These are phyloP conservation scores for Bungarus multicinctus DNA, from an alignment of 2,113 vertebrate species.

Conservation along the genomic window DNA sequence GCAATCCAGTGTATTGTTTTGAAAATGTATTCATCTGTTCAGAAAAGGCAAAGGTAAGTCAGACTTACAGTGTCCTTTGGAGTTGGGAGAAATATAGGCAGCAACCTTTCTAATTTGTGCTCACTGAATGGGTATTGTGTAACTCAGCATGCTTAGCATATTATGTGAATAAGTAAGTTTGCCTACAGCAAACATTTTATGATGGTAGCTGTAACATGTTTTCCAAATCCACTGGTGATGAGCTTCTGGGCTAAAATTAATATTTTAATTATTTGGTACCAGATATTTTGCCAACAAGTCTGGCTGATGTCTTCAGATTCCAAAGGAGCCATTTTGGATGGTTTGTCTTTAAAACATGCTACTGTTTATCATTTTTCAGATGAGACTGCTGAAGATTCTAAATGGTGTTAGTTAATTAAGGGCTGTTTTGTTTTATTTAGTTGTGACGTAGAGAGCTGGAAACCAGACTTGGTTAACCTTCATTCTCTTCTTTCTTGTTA, in stretches of 20 bases:
- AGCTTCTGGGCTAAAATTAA: background rate
- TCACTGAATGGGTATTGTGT: background rate
- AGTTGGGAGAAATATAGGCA: background rate
- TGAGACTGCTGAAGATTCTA: background rate
- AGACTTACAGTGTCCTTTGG: background rate
- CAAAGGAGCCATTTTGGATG: background rate
- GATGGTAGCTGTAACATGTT: background rate
- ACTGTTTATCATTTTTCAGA: background rate
- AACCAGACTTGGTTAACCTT: background rate
- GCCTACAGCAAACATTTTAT: background rate
- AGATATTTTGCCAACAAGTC: background rate
- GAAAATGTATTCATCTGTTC: background rate
- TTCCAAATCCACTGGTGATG: background rate
- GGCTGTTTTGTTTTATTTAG: background rate
- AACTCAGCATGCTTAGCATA: background rate
- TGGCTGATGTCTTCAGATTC: background rate
- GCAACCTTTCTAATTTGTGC: background rate
- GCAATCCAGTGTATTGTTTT: background rate
- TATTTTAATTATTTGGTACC: background rate
- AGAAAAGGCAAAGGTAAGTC: background rate
- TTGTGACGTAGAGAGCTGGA: background rate
- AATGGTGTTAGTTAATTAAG: background rate
- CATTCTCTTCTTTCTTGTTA: background rate
- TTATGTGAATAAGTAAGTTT: background rate
- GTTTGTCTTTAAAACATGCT: background rate